phyloP scores from a whole-genome alignment of 2,113 vertebrate genomes.

The Ictidomys tridecemlineatus region DNA sequence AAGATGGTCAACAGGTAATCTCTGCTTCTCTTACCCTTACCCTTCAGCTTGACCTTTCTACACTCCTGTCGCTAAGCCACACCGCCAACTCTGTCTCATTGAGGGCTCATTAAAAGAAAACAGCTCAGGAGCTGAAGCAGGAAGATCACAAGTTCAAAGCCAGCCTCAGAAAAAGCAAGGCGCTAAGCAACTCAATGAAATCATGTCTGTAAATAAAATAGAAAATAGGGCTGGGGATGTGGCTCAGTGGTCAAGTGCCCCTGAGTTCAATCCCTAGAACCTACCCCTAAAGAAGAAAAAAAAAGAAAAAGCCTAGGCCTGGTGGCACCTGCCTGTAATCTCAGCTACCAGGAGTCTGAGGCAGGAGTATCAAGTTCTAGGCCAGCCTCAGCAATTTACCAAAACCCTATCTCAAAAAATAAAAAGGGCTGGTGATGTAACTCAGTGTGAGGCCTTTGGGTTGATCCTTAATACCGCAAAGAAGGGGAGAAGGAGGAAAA shows the following conservation, averaged over 20 bases:
- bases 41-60: neutral
- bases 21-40: neutral
- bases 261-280: no score
- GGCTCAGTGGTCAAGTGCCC: neutral
- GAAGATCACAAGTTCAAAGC: neutral
- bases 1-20: slow-evolving; percentile 78
- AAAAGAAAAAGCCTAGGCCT: no score
- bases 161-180: neutral
- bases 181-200: no score
- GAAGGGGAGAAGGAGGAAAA: neutral
- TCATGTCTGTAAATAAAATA: no score
- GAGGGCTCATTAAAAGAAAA: neutral
- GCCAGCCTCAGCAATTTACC: no score
- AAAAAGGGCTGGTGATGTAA: neutral
- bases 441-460: neutral
- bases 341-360: no score
- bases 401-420: no score
- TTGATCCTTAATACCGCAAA: neutral
- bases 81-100: neutral
- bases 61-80: neutral
- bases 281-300: no score
- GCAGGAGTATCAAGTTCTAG: no score
- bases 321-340: no score
- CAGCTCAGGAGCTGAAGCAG: no score
- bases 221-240: neutral